Base-by-base conservation (phyloP, 2,797 vertebrate genomes). In the Poecile montanus region DNA sequence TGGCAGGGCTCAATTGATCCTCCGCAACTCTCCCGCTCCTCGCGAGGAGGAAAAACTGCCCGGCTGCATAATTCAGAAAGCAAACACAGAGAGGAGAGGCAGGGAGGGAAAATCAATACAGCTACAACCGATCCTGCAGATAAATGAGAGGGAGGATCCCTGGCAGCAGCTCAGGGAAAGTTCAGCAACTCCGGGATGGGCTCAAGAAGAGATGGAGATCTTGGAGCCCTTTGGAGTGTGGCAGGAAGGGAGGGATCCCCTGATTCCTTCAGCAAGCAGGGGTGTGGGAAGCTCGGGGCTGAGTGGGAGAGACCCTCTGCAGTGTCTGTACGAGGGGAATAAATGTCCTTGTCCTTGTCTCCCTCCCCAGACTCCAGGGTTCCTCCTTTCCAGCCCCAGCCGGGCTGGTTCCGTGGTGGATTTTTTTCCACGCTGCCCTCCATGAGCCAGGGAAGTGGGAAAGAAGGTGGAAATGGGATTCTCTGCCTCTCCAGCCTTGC, bases 1-100 rank as follows among this genome's bases (percentile, higher is more conserved):
- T 94, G 95, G 97, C 96, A 91, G 91, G 85, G 92, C 97, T 97
- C 97, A 95, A 98, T 97, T 97, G 97, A 97, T 97, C 93, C 93
- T 95, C 95, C 54, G 16, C 97, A 95, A 71, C 91, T 93, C 94
- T 71, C 84, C 79, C 58, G 17, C 92, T 95, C 95, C 93, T 95
- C 77, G 27, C 54, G 20, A 94, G 96, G 75, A 94, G 95, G 91
- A 95, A 88, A 88, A 96, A 89, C 95, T 86, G 96, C 94, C 91
- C 72, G 38, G 70, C 96, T 98, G 96, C 97, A 98, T 98, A 97
- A 98, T 97, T 98, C 97, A 97, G 72, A 97, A 90, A 97, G 97
- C 96, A 97, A 97, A 97, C 96, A 93, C 85, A 76, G 94, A 87
- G 89, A 89, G 85, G 71, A 92, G 86, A 95, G 91, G 84, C 72